Conservation (phyloP, 2,113 vertebrate species). For the Sterna hirundo region DNA sequence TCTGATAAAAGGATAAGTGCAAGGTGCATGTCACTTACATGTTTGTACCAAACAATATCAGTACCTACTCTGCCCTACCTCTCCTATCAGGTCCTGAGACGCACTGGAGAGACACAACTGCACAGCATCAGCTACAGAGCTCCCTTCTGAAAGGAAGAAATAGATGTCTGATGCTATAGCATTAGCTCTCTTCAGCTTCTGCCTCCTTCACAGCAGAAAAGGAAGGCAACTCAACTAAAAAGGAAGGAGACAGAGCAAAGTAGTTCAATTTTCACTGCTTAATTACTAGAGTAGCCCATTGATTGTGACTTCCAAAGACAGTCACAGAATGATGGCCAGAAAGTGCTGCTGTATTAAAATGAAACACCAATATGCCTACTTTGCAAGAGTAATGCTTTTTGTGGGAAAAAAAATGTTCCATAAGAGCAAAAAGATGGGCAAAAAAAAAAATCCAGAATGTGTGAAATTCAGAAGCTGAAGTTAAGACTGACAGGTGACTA, state of each 20-base stretch:
- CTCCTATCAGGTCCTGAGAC: neutral
- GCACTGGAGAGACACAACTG: neutral
- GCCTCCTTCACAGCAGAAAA: neutral
- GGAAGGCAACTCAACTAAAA: neutral
- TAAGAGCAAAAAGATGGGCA: neutral
- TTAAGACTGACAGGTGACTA: neutral
- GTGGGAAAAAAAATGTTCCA: neutral
- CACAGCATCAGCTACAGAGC: neutral
- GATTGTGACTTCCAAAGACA: neutral
- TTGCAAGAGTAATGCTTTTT: neutral
- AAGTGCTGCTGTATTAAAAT: neutral
- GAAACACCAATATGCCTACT: neutral
- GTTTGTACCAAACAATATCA: neutral
- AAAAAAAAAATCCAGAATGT: neutral
- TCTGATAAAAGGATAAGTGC: neutral
- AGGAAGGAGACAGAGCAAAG: neutral
- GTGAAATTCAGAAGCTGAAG: neutral
- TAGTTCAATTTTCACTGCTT: neutral
- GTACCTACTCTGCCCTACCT: neutral
- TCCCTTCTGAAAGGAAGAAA: neutral
- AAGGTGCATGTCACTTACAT: accelerated
- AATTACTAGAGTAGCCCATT: neutral
- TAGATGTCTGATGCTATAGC: neutral
- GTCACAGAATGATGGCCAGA: neutral
- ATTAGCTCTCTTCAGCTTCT: neutral